Conservation (phyloP, 1,140 invertebrate species). For the Stegodyphus dumicola region DNA sequence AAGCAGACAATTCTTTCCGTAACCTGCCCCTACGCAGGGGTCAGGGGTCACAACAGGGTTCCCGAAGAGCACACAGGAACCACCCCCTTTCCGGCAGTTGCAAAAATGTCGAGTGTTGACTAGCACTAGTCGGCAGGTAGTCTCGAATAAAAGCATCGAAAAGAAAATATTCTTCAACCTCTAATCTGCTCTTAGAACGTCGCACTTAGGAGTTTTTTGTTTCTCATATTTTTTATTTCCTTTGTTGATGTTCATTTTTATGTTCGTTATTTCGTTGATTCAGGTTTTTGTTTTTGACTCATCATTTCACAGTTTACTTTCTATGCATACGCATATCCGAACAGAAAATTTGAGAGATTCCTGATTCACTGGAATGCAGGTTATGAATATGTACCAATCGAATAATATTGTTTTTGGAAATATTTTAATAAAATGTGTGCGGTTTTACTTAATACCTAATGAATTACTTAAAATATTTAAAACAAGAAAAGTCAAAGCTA, state of each 20-base stretch:
- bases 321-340: too few species aligned
- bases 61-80: constrained; percentile 48
- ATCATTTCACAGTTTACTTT: too few species aligned
- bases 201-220: constrained; percentile 15
- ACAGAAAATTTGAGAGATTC: too few species aligned
- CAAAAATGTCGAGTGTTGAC: constrained; percentile 59
- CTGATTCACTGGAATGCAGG: too few species aligned
- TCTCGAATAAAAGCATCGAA: constrained; percentile 33
- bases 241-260: neutral
- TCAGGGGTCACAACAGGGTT: constrained; percentile 41
- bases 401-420: too few species aligned
- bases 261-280: too few species aligned
- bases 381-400: too few species aligned
- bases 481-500: too few species aligned
- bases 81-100: constrained; percentile 50
- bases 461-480: too few species aligned
- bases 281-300: too few species aligned
- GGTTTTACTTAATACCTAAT: too few species aligned
- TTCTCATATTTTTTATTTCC: constrained; percentile 16
- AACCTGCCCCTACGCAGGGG: constrained; percentile 55
- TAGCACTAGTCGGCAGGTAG: constrained; percentile 50
- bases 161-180: constrained; percentile 58
- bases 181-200: constrained; percentile 39
- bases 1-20: constrained; percentile 32
- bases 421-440: too few species aligned